These are phyloP conservation scores for Pantelozetes paolii DNA, from an alignment of 2,888 invertebrate species.

Conservation along the genomic window DNA sequence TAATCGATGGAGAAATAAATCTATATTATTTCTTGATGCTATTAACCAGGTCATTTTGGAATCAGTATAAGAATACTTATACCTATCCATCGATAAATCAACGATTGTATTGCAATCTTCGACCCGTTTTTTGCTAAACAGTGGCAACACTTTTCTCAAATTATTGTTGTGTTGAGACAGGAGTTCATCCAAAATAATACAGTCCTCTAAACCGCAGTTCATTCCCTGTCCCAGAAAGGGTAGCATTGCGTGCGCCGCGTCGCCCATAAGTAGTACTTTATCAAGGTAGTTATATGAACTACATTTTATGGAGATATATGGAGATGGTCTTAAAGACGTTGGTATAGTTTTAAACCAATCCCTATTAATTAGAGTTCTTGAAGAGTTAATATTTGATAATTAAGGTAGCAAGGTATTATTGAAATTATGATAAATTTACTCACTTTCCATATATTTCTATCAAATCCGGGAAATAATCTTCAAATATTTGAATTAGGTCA, in stretches of 20 bases:
- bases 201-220: slow-evolving; percentile 97
- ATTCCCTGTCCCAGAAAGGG: slow-evolving; percentile 99
- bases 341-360: no score
- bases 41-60: slow-evolving; percentile 90
- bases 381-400: no score
- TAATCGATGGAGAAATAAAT: slow-evolving; percentile 68
- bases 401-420: no score
- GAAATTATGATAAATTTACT: slow-evolving; percentile 49
- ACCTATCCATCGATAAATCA: no score
- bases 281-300: slow-evolving; percentile 75
- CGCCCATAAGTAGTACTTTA: slow-evolving; percentile 78
- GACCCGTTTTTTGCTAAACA: slow-evolving; percentile 68
- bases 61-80: no score
- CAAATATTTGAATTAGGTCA: slow-evolving; percentile 70
- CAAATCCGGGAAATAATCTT: slow-evolving; percentile 75
- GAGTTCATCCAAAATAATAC: slow-evolving; percentile 69
- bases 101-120: slow-evolving; percentile 85
- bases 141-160: slow-evolving; percentile 1
- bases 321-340: no score
- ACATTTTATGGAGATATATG: slow-evolving; percentile 86
- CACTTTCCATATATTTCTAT: slow-evolving; percentile 72
- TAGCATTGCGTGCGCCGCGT: slow-evolving; percentile 97
- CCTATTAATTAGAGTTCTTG: no score
- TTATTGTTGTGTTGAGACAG: slow-evolving; percentile 54
- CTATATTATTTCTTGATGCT: slow-evolving; percentile 92